Evolutionary conservation across 2,797 vertebrate genomes (phyloP).

Genomic region (Argentina silus): DNA sequence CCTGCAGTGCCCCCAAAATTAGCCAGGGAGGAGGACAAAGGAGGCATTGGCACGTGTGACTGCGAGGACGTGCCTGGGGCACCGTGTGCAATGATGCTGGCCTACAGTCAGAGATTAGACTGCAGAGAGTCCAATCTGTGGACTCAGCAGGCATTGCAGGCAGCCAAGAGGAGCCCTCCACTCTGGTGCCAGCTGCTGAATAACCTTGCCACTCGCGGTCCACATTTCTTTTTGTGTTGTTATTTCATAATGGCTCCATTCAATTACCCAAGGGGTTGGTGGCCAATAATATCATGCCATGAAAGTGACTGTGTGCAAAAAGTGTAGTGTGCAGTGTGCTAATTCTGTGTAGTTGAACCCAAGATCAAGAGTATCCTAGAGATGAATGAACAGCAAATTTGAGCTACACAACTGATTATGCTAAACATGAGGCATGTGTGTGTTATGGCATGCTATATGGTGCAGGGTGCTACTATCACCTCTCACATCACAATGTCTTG

Average conservation of each 20-base stretch:
- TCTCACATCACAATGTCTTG: background rate
- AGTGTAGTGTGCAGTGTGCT: too few relatives aligned
- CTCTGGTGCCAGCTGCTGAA: slow-evolving; percentile 25
- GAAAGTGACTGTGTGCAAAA: too few relatives aligned
- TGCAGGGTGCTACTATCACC: background rate
- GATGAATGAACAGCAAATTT: background rate
- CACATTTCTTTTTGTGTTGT: background rate
- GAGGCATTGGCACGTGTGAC: background rate
- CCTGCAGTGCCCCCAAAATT: background rate
- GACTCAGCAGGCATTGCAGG: slow-evolving; percentile 53
- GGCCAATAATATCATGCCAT: background rate
- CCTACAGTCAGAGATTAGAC: slow-evolving; percentile 37
- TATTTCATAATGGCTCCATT: background rate
- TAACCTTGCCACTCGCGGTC: slow-evolving; percentile 8
- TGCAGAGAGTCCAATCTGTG: slow-evolving; percentile 49
- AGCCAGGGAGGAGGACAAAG: slow-evolving; percentile 21
- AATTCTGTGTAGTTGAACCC: too few relatives aligned
- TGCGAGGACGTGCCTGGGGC: background rate
- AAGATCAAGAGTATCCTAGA: too few relatives aligned
- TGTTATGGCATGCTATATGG: background rate
- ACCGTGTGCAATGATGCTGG: slow-evolving; percentile 13
- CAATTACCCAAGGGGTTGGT: background rate
- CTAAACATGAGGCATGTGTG: background rate
- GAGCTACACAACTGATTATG: background rate
- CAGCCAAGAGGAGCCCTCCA: slow-evolving; percentile 31